Evolutionary conservation across 2,113 vertebrate species (phyloP), one percentile per base, ranked within the genome.

Genomic region (Perca fluviatilis): DNA sequence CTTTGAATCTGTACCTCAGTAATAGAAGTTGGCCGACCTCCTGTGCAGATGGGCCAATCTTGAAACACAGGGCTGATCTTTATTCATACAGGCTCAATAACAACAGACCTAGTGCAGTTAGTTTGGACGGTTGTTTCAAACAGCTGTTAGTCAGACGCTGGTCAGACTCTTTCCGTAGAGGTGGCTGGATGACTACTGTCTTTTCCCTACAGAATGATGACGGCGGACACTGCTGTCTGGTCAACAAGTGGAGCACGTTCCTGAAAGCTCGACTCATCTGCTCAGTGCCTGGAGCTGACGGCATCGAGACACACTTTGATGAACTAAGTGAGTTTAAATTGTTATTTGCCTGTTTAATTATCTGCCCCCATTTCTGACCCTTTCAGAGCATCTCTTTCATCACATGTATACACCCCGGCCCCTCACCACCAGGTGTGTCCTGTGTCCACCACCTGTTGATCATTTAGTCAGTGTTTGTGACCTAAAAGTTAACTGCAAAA

Each of bases 171-270:
- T 77, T 14, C 23, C 10, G 19, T 51, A 49, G 49, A 82, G 67
- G 14, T 60, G 60, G 71, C 47, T 83, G 49, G 30, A 36, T 80
- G 62, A 86, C 78, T 51, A 19, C 49, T 62, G 70, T 86, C 63
- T 85, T 72, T 43, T 85, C 63, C 62, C 70, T 23, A 4, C 92
- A 99, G 98, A 99, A 99, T 0, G 98, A 99, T 0, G 98, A 99
- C 0, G 98, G 98, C 0, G 98, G 98, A 65, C 98, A 99, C 93
- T 99, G 98, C 93, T 99, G 98, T 86, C 95, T 99, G 68, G 98
- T 99, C 66, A 99, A 99, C 91, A 99, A 99, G 88, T 99, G 98
- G 98, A 99, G 98, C 94, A 99, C 98, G 0, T 99, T 99, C 90
- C 95, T 99, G 87, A 99, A 99, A 90, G 98, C 98, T 0, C 96